Evolutionary conservation across 2,888 invertebrate species (phyloP).

Genomic region (Caenorhabditis sp.): DNA sequence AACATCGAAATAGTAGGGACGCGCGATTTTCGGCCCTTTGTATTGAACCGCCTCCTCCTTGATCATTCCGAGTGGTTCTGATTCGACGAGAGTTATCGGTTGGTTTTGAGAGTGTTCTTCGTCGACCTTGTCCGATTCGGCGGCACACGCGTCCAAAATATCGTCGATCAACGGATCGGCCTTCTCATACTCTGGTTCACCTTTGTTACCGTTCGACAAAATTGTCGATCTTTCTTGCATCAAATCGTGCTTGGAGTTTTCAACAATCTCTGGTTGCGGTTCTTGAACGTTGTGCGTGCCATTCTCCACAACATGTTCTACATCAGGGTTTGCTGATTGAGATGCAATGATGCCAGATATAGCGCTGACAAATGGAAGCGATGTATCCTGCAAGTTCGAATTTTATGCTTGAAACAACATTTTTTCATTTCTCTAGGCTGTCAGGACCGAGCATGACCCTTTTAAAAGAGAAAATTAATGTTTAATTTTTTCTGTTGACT

Average conservation of each 20-base stretch:
- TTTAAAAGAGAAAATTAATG: too few species aligned
- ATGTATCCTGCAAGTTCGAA: background rate
- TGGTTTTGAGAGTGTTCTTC: background rate
- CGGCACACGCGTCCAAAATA: conserved; percentile 22
- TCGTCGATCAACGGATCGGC: conserved; percentile 30
- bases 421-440: too few species aligned
- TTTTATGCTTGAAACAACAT: background rate
- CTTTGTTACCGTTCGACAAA: conserved; percentile 19
- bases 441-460: too few species aligned
- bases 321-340: background rate
- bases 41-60: background rate
- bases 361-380: background rate
- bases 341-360: background rate
- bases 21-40: conserved; percentile 16
- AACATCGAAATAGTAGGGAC: conserved; percentile 31
- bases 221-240: conserved; percentile 37
- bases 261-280: background rate
- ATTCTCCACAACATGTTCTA: conserved; percentile 3
- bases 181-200: conserved; percentile 19
- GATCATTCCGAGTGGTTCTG: background rate
- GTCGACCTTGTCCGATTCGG: conserved; percentile 24
- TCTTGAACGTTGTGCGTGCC: background rate
- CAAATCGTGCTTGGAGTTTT: conserved; percentile 22
- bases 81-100: background rate
- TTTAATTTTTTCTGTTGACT: too few species aligned